A percentile compares a stretch with the other conserved stretches of the same genome.
Conservation (phyloP, 2,113 vertebrate genomes). For the Plecotus auritus region DNA sequence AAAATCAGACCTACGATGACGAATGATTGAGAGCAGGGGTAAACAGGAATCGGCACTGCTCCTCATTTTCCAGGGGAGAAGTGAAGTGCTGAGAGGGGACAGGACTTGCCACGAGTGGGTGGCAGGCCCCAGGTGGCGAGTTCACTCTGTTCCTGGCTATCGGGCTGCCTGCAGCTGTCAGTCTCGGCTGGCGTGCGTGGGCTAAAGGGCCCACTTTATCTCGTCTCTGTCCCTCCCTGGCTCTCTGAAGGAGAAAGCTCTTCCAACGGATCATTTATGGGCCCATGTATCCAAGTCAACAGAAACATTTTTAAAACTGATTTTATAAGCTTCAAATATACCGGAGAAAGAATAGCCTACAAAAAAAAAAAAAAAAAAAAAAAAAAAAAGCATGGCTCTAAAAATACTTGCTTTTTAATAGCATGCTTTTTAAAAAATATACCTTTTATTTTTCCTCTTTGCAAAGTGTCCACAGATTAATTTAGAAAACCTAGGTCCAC, state of each 20-base stretch:
- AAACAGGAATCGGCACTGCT: no score
- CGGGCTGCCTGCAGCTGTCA: background rate
- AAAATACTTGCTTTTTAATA: slow-evolving; percentile 6
- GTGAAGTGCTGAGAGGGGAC: background rate
- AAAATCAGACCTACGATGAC: background rate
- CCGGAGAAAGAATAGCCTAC: background rate
- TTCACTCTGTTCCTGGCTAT: background rate
- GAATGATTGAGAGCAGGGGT: background rate
- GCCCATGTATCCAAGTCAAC: background rate
- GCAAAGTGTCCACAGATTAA: background rate
- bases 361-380: background rate
- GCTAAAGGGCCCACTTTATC: background rate
- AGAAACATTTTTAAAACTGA: background rate
- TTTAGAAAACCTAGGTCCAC: slow-evolving; percentile 9
- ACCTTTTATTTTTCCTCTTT: slow-evolving; percentile 13
- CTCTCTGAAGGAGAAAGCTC: background rate
- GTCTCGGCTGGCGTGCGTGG: background rate
- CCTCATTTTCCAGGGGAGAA: background rate
- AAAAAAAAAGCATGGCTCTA: background rate
- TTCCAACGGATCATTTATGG: background rate
- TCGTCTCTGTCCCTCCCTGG: background rate
- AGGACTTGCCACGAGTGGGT: no score
- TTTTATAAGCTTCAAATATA: slow-evolving; percentile 10
- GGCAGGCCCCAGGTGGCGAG: background rate
- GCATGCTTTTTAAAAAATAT: background rate